Base-by-base conservation (phyloP, 1,140 invertebrate genomes). In the Prorops nasuta region DNA sequence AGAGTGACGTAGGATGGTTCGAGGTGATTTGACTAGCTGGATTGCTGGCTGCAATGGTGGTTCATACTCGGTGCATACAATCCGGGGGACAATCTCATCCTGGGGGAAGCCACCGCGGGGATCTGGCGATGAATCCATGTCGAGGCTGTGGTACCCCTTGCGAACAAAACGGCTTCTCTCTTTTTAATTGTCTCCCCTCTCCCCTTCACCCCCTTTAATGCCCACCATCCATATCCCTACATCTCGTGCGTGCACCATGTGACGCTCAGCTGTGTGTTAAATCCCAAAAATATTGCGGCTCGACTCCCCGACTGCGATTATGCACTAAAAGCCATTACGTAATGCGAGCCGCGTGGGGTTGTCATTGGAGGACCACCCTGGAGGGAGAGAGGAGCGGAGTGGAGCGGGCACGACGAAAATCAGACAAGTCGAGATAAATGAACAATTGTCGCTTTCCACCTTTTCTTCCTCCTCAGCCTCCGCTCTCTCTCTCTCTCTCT, bases 251-350 rank as follows among this genome's bases (percentile, higher is more conserved):
- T 20, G 43, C 38, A 54, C 62, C 66, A 69, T 66, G 67, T 67
- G 67, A 60, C 58, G 56, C 63, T 69, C 67, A 69, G 70, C 64
- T 71, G 70, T 68, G 66, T 56, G 51, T 60, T 65, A 71, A 69
- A 71, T 65, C 64, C 63, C 51, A 50, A 69, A 71, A 72, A 71
- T 71, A 72, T 67, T 64, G 49, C 53, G 40, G 41, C 52, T 42
- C 45, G 40, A 22, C 45, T 49, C n/a, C n/a, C 38, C 51, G 43
- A 36, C 39, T 46, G 51, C 50, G 44, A 61, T 58, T 45, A 57
- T 34, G 41, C 44, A n/a, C n/a, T n/a, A n/a, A n/a, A n/a, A n/a
- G 47, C 34, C 40, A 44, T 38, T 19, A 18, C 22, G 10, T 28
- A 32, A 38, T 37, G 36, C 34, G 39, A 9, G 14, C 21, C 17